Base-by-base conservation (phyloP, 2,797 vertebrate species). In the Lophius americanus region DNA sequence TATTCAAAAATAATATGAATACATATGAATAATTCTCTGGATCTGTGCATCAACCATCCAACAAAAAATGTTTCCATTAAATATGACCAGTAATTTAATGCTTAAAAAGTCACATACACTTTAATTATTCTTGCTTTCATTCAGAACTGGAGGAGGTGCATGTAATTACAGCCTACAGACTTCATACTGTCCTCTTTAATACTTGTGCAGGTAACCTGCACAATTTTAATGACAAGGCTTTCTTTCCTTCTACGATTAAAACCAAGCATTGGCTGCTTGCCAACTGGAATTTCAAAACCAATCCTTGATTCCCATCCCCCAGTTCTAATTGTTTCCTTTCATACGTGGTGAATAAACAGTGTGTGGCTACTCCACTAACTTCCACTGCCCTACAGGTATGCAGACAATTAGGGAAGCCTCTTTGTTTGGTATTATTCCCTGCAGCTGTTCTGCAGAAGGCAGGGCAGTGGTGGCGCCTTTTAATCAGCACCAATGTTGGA, bases 401-500 rank as follows among this genome's bases (percentile, higher is more conserved):
- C 84, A 89, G 79, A 89, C 86, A 87, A 89, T 88, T 79, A 88
- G 78, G 62, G 74, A 81, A 57, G 72, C 67, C 63, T 82, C 64
- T 73, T 50, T 82, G 82, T 89, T 90, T 90, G 83, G 67, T 75
- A 52, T 65, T 60, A 73, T 70, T 71, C 76, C 87, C 82, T 83
- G 82, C 75, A 81, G 85, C 68, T 60, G 36, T 71, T 76, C 46
- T 75, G 80, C 81, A 87, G 69, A 74, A 70, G 86, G 79, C 77
- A 83, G 73, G 58, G 68, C 78, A 76, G 57, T 69, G 66, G 70
- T 64, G 68, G 57, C 79, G 91, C 82, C 72, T 91, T 91, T 90
- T 90, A 92, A 92, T 93, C 89, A 91, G 81, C 58, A 49, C 69
- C 59, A 58, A 84, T 46, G 57, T 78, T 66, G 80, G 81, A 85